Evolutionary conservation across 1,140 invertebrate genomes (phyloP).

Genomic region (Nymphalis io): DNA sequence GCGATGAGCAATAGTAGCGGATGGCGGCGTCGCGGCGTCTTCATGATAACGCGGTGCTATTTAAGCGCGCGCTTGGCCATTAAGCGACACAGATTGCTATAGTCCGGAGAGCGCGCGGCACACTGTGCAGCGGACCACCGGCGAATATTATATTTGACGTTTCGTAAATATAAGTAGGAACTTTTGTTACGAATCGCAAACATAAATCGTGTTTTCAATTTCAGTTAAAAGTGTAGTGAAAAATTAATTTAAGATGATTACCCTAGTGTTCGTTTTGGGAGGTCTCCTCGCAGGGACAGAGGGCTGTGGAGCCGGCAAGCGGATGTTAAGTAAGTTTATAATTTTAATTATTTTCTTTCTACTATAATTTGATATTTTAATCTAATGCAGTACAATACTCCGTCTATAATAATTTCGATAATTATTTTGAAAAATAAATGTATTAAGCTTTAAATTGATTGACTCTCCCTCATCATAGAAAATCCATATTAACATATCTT

Average conservation of each 20-base stretch:
- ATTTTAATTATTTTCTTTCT: slow-evolving; percentile 10
- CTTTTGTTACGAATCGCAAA: slow-evolving; percentile 78
- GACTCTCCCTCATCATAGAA: not conserved
- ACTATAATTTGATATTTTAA: not conserved
- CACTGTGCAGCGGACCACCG: slow-evolving; percentile 72
- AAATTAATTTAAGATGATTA: slow-evolving; percentile 65
- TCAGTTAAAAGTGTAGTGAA: slow-evolving; percentile 74
- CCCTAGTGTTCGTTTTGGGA: slow-evolving; percentile 78
- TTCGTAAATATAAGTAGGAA: slow-evolving; percentile 76
- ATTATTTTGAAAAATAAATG: too few relatives aligned
- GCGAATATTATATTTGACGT: slow-evolving; percentile 68
- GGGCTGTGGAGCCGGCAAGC: slow-evolving; percentile 71
- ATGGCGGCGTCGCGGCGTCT: slow-evolving; percentile 66
- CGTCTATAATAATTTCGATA: not conserved
- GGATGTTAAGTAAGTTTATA: slow-evolving; percentile 69
- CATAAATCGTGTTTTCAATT: slow-evolving; percentile 60
- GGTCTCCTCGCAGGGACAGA: slow-evolving; percentile 69
- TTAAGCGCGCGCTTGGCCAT: slow-evolving; percentile 53
- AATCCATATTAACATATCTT: not conserved
- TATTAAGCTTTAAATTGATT: too few relatives aligned
- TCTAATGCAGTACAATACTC: not conserved
- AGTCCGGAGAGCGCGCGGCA: slow-evolving; percentile 72
- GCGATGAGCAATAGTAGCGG: slow-evolving; percentile 34
- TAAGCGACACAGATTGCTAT: slow-evolving; percentile 61
- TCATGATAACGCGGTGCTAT: slow-evolving; percentile 65